Evolutionary conservation across 2,113 vertebrate genomes (phyloP).

Genomic region (Panthera uncia): DNA sequence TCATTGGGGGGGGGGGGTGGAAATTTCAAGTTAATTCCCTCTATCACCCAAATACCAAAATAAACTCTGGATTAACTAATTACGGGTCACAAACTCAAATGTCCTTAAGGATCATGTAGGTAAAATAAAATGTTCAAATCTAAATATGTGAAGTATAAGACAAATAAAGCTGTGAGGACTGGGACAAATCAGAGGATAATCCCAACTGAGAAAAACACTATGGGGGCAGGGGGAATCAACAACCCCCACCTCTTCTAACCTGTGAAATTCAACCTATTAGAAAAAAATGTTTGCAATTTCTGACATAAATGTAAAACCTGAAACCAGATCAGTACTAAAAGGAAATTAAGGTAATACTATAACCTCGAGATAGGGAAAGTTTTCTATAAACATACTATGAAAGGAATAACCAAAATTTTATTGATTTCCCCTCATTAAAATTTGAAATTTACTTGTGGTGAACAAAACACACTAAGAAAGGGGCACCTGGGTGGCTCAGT

Average conservation of each 20-base stretch:
- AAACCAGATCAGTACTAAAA: constrained; percentile 26
- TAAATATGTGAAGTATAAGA: not conserved
- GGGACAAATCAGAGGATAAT: not conserved
- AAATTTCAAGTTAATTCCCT: not conserved
- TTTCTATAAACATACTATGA: constrained; percentile 30
- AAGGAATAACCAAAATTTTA: not conserved
- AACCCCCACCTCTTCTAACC: not conserved
- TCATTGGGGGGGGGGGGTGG: not conserved
- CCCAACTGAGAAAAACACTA: not conserved
- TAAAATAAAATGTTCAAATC: constrained; percentile 9
- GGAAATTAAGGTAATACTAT: not conserved
- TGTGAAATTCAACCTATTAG: not conserved
- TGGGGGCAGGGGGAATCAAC: not conserved
- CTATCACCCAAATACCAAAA: constrained; percentile 17
- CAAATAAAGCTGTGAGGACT: not conserved
- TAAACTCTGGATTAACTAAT: not conserved
- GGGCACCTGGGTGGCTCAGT: not conserved
- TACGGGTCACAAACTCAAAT: not conserved
- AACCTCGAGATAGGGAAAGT: not conserved
- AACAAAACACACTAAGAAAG: no score
- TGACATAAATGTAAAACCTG: not conserved
- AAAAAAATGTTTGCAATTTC: constrained; percentile 5
- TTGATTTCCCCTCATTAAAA: not conserved
- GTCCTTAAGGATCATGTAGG: not conserved
- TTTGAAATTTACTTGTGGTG: not conserved